These are phyloP conservation scores for Neoitamus cyanurus DNA, from an alignment of 2,888 invertebrate species.

Conservation along the genomic window DNA sequence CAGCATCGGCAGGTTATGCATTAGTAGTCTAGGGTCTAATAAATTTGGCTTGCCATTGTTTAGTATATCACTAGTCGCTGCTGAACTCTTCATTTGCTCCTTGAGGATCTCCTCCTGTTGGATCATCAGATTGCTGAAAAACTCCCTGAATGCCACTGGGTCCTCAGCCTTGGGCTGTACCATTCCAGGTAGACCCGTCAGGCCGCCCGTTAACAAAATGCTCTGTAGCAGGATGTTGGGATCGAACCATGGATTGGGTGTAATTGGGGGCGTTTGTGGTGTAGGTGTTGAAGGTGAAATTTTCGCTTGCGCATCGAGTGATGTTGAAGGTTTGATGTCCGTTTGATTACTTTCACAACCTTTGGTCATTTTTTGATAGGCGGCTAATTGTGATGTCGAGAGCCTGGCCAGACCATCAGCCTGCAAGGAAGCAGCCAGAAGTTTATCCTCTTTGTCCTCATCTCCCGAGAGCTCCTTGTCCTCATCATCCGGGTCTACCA, in stretches of 20 bases:
- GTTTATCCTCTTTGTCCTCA: constrained; percentile 71
- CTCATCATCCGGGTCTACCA: constrained; percentile 62
- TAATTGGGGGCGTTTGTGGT: constrained; percentile 54
- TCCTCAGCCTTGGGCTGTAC: constrained; percentile 57
- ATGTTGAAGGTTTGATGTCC: constrained; percentile 48
- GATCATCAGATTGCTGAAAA: constrained; percentile 61
- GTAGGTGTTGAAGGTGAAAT: constrained; percentile 42
- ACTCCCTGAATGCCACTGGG: constrained; percentile 60
- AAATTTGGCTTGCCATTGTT: constrained; percentile 58
- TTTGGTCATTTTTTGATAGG: constrained; percentile 51
- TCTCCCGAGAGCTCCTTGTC: constrained; percentile 68
- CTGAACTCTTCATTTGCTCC: constrained; percentile 52
- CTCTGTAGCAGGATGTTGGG: constrained; percentile 61
- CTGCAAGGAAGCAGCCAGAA: constrained; percentile 52
- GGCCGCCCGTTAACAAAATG: constrained; percentile 59
- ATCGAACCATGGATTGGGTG: constrained; percentile 58
- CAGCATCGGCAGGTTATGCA: constrained; percentile 58
- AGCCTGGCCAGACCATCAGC: constrained; percentile 71
- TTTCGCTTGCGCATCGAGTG: constrained; percentile 46
- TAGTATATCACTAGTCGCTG: constrained; percentile 54
- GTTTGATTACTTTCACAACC: constrained; percentile 54
- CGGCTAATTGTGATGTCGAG: constrained; percentile 63
- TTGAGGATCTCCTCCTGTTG: constrained; percentile 56
- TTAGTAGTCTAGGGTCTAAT: constrained; percentile 58
- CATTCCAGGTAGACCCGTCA: constrained; percentile 53